These are phyloP conservation scores for Sciurus carolinensis DNA, from an alignment of 2,797 vertebrate genomes.

Conservation along the genomic window DNA sequence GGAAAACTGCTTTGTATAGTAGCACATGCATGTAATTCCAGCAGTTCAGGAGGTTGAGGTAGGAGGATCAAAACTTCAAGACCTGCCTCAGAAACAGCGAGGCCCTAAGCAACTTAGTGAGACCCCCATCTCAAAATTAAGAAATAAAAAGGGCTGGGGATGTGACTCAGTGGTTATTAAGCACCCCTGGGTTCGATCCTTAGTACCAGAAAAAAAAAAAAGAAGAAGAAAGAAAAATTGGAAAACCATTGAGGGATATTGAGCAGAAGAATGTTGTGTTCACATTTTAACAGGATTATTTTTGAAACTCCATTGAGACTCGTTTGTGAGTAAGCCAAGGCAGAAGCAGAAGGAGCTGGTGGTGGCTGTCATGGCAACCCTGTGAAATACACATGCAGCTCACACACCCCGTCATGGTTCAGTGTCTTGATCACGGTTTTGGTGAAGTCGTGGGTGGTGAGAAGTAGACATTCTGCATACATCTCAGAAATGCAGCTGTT, in stretches of 20 bases:
- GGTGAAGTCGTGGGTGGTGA: background rate
- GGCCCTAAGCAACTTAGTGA: no score
- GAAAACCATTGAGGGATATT: background rate
- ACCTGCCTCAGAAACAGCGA: no score
- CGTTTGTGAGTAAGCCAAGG: background rate
- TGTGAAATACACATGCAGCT: background rate
- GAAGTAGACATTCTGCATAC: background rate
- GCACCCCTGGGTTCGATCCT: no score
- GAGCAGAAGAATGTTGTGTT: background rate
- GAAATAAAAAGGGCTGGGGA: no score
- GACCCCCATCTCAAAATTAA: no score
- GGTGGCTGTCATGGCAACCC: background rate
- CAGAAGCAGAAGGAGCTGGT: background rate
- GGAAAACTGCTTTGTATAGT: no score
- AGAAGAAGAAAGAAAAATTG: background rate
- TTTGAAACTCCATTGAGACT: background rate
- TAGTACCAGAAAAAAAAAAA: no score
- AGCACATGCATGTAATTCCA: no score
- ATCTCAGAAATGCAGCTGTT: background rate
- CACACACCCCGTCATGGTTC: background rate
- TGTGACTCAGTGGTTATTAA: no score
- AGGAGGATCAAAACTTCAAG: no score
- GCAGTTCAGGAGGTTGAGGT: no score
- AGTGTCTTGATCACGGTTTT: background rate
- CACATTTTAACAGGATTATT: background rate